Percentiles rank a stretch among this genome's conserved stretches.
These are phyloP conservation scores for Drosophila aff. DNA, from an alignment of 1,140 invertebrate species.

Conservation along the genomic window DNA sequence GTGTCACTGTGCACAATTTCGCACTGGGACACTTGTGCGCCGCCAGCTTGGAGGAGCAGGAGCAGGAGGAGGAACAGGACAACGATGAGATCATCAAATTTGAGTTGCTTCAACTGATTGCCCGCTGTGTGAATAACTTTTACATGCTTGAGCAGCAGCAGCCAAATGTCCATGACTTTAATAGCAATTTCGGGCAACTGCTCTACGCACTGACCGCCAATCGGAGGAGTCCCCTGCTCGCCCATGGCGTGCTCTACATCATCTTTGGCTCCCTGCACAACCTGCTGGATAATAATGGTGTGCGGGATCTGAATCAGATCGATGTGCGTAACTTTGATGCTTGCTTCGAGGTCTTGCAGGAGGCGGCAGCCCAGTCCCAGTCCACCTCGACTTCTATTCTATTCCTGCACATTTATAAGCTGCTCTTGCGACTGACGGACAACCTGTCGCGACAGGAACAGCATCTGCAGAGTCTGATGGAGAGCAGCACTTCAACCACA, in stretches of 20 bases:
- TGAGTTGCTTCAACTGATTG: slow-evolving; percentile 70
- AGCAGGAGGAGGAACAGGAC: slow-evolving; percentile 5
- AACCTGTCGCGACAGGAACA: slow-evolving; percentile 63
- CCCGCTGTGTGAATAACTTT: slow-evolving; percentile 73
- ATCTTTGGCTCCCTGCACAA: slow-evolving; percentile 78
- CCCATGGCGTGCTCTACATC: slow-evolving; percentile 66
- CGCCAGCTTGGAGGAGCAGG: slow-evolving; percentile 23
- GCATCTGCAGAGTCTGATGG: slow-evolving; percentile 65
- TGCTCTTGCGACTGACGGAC: slow-evolving; percentile 63
- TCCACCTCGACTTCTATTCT: slow-evolving; percentile 47
- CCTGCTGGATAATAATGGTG: slow-evolving; percentile 58
- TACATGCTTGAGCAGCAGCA: slow-evolving; percentile 56
- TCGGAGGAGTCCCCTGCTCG: slow-evolving; percentile 39
- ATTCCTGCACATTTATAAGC: slow-evolving; percentile 69
- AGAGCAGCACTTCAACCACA: slow-evolving; percentile 57
- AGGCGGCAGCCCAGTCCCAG: slow-evolving; percentile 39
- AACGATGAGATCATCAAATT: slow-evolving; percentile 76
- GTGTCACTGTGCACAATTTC: slow-evolving; percentile 74
- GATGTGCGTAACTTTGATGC: slow-evolving; percentile 66
- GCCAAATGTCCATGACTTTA: slow-evolving; percentile 62
- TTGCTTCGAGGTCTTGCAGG: slow-evolving; percentile 64
- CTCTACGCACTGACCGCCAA: slow-evolving; percentile 68
- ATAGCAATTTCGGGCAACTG: slow-evolving; percentile 68
- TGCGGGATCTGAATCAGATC: slow-evolving; percentile 55
- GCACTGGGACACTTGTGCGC: slow-evolving; percentile 67